Evolutionary conservation across 2,888 invertebrate genomes (phyloP), one percentile per base, ranked within the genome.

Genomic region (Ptilodon capucinus): DNA sequence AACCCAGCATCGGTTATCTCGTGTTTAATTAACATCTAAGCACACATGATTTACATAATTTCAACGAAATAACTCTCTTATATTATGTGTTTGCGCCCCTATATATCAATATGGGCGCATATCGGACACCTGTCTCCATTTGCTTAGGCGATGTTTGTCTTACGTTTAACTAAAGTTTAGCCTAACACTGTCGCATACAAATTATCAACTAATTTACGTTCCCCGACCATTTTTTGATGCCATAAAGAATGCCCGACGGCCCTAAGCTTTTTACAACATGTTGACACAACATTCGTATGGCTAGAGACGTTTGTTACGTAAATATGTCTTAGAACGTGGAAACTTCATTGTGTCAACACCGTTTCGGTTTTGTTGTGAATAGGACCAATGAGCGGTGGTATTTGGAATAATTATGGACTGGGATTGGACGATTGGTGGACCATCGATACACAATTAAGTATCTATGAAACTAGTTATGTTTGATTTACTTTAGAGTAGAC

Each of bases 201-300:
- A 90, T 90, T 90, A 89, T 86, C 87, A 86, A 85, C 84, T 89
- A 90, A 90, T 90, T 89, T 86, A 87, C 87, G 76, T 68, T 71
- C 71, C 75, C 75, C 80, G 76, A 75, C 76, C 60, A 74, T 64
- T 70, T 40, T 84, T 86, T 86, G 84, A 84, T 79, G 70, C 65
- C 60, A 72, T 72, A 84, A 79, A 75, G 72, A 76, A 72, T 71
- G 60, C 61, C 71, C 62, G 68, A 58, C 65, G 70, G 68, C 61
- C 71, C 69, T 81, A 81, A 85, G 84, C 79, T 85, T 83, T 83
- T 83, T 81, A 82, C 77, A 62, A 68, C 58, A 46, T 55, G 72
- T 74, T 72, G 66, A 67, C 57, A 53, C 46, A 52, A 44, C 60
- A 71, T 72, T 68, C 51, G 46, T 58, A 43, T 36, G 42, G 16